A percentile compares a stretch with the other conserved stretches of the same genome.
Evolutionary conservation across 1,140 invertebrate species (phyloP).

Genomic region (Phymastichus coffea): DNA sequence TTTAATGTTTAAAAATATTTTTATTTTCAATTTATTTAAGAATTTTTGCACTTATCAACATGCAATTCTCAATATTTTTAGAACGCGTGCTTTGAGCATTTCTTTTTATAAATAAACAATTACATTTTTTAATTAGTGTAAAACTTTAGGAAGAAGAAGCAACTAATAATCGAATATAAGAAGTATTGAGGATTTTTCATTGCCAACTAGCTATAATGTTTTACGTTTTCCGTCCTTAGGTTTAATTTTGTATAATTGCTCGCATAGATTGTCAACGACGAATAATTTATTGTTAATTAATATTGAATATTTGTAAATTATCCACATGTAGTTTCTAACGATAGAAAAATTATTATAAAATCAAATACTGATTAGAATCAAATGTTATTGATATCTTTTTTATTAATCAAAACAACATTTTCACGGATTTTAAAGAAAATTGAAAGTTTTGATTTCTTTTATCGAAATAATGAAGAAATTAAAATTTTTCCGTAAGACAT

Average conservation of each 20-base stretch:
- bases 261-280: slow-evolving; percentile 33
- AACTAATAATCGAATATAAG: not conserved
- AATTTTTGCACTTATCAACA: not conserved
- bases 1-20: too few species aligned
- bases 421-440: not conserved
- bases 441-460: slow-evolving; percentile 32
- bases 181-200: not conserved
- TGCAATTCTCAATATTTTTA: not conserved
- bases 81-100: slow-evolving; percentile 13
- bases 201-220: slow-evolving; percentile 42
- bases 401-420: slow-evolving; percentile 9
- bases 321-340: too few species aligned
- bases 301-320: slow-evolving; percentile 7
- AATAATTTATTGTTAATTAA: slow-evolving; percentile 33
- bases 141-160: too few species aligned
- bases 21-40: not conserved
- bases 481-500: slow-evolving; percentile 22
- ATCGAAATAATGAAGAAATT: too few species aligned
- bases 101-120: slow-evolving; percentile 19
- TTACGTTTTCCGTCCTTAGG: slow-evolving; percentile 55
- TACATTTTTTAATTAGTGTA: too few species aligned
- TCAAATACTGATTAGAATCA: slow-evolving; percentile 1
- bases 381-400: not conserved
- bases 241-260: slow-evolving; percentile 50
- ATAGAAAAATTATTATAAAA: slow-evolving; percentile 2